Evolutionary conservation across 2,888 invertebrate genomes (phyloP), one percentile per base, ranked within the genome.

Genomic region (Netelia virgata): DNA sequence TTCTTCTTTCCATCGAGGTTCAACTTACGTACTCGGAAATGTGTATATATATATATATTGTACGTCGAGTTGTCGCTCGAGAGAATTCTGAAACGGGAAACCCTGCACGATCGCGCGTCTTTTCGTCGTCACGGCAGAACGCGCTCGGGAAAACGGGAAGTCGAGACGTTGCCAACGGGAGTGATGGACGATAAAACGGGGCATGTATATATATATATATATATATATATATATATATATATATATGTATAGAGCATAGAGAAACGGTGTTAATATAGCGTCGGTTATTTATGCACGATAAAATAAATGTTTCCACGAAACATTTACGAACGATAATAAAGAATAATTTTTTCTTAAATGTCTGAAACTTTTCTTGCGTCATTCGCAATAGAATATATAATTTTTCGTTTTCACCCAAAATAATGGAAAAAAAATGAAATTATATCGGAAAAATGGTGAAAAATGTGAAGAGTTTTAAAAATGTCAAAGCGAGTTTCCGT

Each of bases 1-100:
- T 87, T 82, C 83, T 79, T 55, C 69, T 70, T 70, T 66, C 57
- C 77, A 69, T 74, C 68, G 73, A 69, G 69, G 77, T 81, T 70
- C 18, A 74, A 77, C 76, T 61, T 43, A 70, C 41, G 43, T 69
- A 50, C 50, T 14, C 50, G 9, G 11, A 59, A 68, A 66, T 64
- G 66, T 41, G 36, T 57, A 53, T 47, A 43, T 53, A 11, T 55
- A 63, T 47, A 47, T 20, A 61, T 23, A 9, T 3, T 28, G 66
- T 66, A 53, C n/a, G 53, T 53, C 53, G n/a, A 55, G 72, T 72
- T 78, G 75, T 75, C 79, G 50, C 59, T 53, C 69, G 70, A 68
- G 61, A 61, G 61, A 76, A 73, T 28, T 68, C 57, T 81, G 80
- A 81, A 84, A 84, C 55, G 66, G 55, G 68, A 80, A 84, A 73